Evolutionary conservation across 35 echinoderm and acorn worm species (phyloP).

Genomic region (Lytechinus variegatus): DNA sequence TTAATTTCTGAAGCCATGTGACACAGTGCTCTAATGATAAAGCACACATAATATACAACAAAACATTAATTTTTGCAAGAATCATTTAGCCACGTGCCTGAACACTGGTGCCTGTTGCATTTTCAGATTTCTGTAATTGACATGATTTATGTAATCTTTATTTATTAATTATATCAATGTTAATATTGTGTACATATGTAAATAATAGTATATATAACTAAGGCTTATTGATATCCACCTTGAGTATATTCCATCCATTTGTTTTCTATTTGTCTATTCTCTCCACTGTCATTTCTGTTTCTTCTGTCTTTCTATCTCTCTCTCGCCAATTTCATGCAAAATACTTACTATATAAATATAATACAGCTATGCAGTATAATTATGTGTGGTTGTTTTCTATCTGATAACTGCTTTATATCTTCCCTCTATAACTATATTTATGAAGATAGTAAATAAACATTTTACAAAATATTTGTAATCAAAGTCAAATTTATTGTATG

Average conservation of each 20-base stretch:
- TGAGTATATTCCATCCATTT: neutral
- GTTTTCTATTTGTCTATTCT: neutral
- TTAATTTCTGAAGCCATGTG: too few species aligned
- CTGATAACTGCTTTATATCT: neutral
- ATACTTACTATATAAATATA: too few species aligned
- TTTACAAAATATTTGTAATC: neutral
- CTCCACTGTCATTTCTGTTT: neutral
- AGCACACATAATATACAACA: too few species aligned
- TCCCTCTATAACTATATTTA: neutral
- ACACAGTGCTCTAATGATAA: too few species aligned
- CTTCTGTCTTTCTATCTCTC: neutral
- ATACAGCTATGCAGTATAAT: neutral
- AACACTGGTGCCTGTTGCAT: too few species aligned
- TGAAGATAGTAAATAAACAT: neutral
- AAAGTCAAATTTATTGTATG: neutral
- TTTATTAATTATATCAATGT: too few species aligned
- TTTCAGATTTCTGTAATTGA: too few species aligned
- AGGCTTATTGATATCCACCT: neutral
- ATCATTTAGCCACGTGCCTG: too few species aligned
- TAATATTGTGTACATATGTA: neutral
- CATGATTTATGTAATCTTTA: too few species aligned
- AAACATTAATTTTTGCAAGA: too few species aligned
- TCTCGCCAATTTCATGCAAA: too few species aligned
- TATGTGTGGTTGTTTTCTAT: neutral
- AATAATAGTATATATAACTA: neutral